A percentile compares a stretch with the other conserved stretches of the same genome.
These are phyloP conservation scores for Tauraco erythrolophus DNA, from an alignment of 2,113 vertebrate genomes.

Conservation along the genomic window DNA sequence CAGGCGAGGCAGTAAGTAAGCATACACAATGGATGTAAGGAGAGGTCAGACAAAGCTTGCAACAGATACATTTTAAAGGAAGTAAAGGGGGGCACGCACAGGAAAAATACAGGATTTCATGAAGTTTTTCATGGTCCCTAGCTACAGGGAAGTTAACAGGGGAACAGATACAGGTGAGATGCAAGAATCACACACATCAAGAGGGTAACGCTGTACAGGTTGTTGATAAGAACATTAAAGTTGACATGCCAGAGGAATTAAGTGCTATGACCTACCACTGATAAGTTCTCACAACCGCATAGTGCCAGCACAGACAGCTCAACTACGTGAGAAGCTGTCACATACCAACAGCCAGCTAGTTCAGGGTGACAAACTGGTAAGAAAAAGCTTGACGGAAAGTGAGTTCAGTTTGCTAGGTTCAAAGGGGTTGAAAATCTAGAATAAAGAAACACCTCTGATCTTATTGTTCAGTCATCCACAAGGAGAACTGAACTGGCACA, in stretches of 20 bases:
- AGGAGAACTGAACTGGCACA: not conserved
- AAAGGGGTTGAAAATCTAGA: not conserved
- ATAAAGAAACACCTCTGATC: not conserved
- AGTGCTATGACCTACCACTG: not conserved
- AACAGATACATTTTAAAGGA: not conserved
- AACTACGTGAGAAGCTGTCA: not conserved
- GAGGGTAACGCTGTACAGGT: not conserved
- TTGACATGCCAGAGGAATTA: not conserved
- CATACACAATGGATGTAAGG: not conserved
- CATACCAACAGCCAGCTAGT: not conserved
- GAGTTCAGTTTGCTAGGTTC: not conserved
- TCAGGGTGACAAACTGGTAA: not conserved
- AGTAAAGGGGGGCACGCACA: not conserved
- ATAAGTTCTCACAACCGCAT: not conserved
- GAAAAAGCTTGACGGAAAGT: not conserved
- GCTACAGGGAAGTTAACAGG: not conserved
- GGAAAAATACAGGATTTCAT: not conserved
- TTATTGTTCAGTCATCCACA: not conserved
- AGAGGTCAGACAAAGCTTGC: not conserved
- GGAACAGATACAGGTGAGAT: not conserved
- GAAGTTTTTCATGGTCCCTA: not conserved
- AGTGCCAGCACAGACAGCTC: not conserved
- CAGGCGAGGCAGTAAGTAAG: not conserved
- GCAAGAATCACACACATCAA: not conserved
- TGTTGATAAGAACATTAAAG: not conserved